Percentiles rank a stretch among this genome's conserved stretches.
Evolutionary conservation across 2,888 invertebrate species (phyloP).

Genomic region (Cepaea hortensis): DNA sequence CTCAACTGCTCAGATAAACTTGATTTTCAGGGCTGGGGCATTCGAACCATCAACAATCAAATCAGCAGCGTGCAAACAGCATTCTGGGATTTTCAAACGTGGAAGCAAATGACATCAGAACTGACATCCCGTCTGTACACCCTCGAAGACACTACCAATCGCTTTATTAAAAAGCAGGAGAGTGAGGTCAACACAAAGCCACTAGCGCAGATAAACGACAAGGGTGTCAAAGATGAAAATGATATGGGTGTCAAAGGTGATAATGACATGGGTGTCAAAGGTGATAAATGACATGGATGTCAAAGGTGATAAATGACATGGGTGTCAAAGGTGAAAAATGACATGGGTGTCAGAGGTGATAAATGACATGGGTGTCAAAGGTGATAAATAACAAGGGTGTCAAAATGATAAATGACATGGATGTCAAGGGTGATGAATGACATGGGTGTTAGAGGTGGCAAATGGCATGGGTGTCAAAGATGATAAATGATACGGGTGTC

Average conservation of each 20-base stretch:
- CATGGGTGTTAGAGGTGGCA: too few species aligned
- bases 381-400: too few species aligned
- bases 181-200: neutral
- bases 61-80: neutral
- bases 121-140: neutral
- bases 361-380: too few species aligned
- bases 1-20: neutral
- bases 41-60: neutral
- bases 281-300: too few species aligned
- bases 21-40: neutral
- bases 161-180: neutral
- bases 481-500: too few species aligned
- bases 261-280: too few species aligned
- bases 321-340: neutral
- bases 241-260: too few species aligned
- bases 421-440: too few species aligned
- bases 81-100: neutral
- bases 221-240: neutral
- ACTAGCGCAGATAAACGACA: neutral
- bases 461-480: too few species aligned
- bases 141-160: neutral
- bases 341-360: too few species aligned
- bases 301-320: neutral
- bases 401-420: too few species aligned
- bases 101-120: neutral